Base-by-base conservation (phyloP, 23 tunicate genomes). In the Trididemnum miniatum region DNA sequence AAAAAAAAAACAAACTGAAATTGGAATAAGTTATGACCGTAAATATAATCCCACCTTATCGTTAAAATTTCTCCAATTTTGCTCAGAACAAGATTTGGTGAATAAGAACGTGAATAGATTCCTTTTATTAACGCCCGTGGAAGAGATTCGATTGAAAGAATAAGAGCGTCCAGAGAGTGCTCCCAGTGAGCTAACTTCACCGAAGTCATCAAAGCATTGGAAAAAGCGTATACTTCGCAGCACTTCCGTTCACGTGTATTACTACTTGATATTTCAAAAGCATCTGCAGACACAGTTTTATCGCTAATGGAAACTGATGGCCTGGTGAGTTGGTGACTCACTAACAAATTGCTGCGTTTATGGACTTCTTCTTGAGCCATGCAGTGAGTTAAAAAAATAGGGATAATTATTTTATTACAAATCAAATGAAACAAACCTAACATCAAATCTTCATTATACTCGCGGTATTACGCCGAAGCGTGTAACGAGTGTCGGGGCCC, bases 101-200 rank as follows among this genome's bases (percentile, higher is more conserved):
- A 82, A 35, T 83, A 59, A 31, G 77, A 71, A 23, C 31, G 54
- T 23, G 84, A 27, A 50, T 30, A 72, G 31, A 49, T 64, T 27
- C 86, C 89, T 51, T 35, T 62, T 34, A 92, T 92, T 34, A 92
- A 51, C 4, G 71, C 85, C 0, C 59, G 34, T 0, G 97, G 97
- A 2, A 92, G 49, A 2, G 89, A n/a, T 35, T 92, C 89, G 54
- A 92, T 71, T 5, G 92, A 87, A 1, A 65, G 31, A 31, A 92
- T 87, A n/a, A 92, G 31, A 9, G 51, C 49, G 35, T 92, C 97
- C 23, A 92, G 86, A 1, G 80, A 33, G 35, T 87, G 88, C 62
- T 92, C 97, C 92, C 92, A 92, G 32, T 92, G 97, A 32, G 92
- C 89, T 15, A 92, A 63, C 39, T 92, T 92, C 1, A 92, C 97